These are phyloP conservation scores for Neolamprologus longior DNA, from an alignment of 2,113 vertebrate species.

Conservation along the genomic window DNA sequence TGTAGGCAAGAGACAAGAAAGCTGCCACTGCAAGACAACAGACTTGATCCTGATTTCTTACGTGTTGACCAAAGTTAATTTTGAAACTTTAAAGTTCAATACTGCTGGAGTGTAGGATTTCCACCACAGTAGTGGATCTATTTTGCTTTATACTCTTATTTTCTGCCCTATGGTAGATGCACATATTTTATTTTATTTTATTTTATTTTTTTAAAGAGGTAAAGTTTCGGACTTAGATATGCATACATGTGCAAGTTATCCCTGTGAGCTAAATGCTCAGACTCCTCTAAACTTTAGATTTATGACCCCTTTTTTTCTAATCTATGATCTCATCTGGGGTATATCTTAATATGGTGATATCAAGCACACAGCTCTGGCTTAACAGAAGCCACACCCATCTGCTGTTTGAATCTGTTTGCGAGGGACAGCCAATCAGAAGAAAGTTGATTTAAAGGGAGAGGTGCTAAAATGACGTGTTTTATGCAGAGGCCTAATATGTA, in stretches of 20 bases:
- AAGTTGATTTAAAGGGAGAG: neutral
- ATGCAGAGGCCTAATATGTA: neutral
- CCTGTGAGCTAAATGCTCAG: neutral
- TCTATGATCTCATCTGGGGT: neutral
- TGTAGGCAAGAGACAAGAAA: neutral
- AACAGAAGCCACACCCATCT: neutral
- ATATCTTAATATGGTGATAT: neutral
- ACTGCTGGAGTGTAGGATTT: neutral
- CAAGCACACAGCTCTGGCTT: neutral
- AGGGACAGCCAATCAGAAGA: neutral
- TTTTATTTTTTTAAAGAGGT: neutral
- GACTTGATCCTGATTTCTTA: neutral
- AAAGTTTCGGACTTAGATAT: neutral
- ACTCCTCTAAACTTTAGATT: neutral
- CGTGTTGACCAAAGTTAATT: neutral
- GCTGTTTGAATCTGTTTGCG: neutral
- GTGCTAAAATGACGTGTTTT: accelerated
- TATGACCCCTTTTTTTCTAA: neutral
- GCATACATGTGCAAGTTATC: neutral
- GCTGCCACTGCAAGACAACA: neutral
- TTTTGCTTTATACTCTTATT: neutral
- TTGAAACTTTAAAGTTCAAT: neutral
- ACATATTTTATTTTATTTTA: neutral
- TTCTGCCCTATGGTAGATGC: neutral
- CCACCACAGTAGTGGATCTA: neutral